A percentile compares a stretch with the other conserved stretches of the same genome.
These are phyloP conservation scores for Merluccius polli DNA, from an alignment of 2,797 vertebrate species.

Conservation along the genomic window DNA sequence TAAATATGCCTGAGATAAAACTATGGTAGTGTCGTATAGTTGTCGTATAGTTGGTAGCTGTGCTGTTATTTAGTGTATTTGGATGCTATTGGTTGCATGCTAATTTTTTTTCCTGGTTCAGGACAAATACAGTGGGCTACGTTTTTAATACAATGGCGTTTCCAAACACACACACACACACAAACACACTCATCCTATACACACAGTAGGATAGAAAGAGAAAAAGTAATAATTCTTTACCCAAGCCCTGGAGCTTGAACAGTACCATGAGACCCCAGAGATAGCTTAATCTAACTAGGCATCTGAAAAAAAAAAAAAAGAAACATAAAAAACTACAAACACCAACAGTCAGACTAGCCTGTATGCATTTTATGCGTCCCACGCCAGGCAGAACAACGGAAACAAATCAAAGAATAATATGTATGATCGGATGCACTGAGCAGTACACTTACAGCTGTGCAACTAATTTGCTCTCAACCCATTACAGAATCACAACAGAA, in stretches of 20 bases:
- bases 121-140: conserved; percentile 43
- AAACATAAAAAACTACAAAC: neutral
- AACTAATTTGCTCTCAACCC: conserved; percentile 55
- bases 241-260: neutral
- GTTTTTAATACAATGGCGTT: conserved; percentile 25
- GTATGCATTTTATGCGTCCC: neutral
- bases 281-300: conserved; percentile 1
- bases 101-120: conserved; percentile 49
- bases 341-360: conserved; percentile 4
- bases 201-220: conserved; percentile 17
- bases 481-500: conserved; percentile 66
- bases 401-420: neutral
- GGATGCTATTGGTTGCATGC: conserved; percentile 30
- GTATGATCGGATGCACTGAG: conserved; percentile 7
- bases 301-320: neutral
- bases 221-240: neutral
- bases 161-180: neutral
- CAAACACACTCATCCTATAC: conserved; percentile 18
- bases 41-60: conserved; percentile 52
- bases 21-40: conserved; percentile 46
- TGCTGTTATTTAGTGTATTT: conserved; percentile 50
- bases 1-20: conserved; percentile 58
- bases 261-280: neutral
- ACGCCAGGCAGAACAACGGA: neutral
- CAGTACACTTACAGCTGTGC: conserved; percentile 51